phyloP scores from a whole-genome alignment of 2,888 invertebrate species.

The Macrosiphum euphorbiae region DNA sequence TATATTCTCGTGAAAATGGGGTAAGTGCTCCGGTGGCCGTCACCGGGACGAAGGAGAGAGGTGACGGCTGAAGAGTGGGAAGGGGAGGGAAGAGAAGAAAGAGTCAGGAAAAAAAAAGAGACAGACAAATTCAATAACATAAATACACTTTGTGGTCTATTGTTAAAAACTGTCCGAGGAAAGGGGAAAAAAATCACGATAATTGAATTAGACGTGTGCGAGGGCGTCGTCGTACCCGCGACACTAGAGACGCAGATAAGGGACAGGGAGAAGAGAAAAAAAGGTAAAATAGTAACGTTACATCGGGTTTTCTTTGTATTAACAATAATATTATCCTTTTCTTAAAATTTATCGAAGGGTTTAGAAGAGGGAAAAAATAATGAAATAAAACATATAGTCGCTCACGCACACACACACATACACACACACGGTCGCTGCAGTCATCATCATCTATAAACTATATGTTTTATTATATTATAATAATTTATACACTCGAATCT shows the following conservation, averaged over 20 bases:
- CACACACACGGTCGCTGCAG: background rate
- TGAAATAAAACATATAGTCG: background rate
- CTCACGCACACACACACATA: background rate
- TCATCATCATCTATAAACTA: background rate
- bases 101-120: background rate
- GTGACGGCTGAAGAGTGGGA: too few relatives aligned
- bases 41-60: background rate
- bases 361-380: background rate
- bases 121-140: slow-evolving; percentile 48
- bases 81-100: background rate
- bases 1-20: slow-evolving; percentile 18
- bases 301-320: slow-evolving; percentile 7
- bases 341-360: slow-evolving; percentile 8
- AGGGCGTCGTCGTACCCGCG: background rate
- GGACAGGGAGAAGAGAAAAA: background rate
- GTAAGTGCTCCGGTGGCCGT: background rate
- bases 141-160: slow-evolving; percentile 53
- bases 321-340: slow-evolving; percentile 21
- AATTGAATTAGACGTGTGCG: slow-evolving; percentile 57
- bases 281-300: background rate
- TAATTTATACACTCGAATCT: background rate
- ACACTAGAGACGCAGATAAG: background rate
- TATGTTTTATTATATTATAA: slow-evolving; percentile 13
- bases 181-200: slow-evolving; percentile 48
- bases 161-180: slow-evolving; percentile 53